Evolutionary conservation across 2,888 invertebrate species (phyloP).

Genomic region (Diogma glabrata): DNA sequence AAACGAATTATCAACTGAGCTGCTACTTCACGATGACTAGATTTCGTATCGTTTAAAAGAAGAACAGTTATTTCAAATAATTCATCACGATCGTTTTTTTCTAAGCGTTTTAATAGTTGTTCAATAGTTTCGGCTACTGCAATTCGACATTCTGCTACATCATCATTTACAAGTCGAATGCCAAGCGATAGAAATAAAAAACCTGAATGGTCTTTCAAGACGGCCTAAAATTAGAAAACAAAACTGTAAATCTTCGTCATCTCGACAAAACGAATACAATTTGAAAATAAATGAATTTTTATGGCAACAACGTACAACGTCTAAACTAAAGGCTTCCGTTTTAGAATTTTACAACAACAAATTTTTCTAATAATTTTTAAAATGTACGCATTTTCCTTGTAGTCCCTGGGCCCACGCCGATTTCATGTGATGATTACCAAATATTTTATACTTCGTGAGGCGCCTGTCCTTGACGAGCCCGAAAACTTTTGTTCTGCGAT

Average conservation of each 20-base stretch:
- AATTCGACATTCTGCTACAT: slow-evolving; percentile 61
- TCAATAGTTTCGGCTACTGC: slow-evolving; percentile 61
- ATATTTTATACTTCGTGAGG: too few relatives aligned
- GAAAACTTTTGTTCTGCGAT: too few relatives aligned
- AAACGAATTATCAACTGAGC: slow-evolving; percentile 71
- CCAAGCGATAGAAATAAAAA: slow-evolving; percentile 65
- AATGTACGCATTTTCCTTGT: too few relatives aligned
- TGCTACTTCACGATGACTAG: slow-evolving; percentile 59
- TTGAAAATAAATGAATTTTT: too few relatives aligned
- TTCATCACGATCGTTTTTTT: slow-evolving; percentile 45
- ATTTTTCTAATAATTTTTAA: too few relatives aligned
- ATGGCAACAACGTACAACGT: too few relatives aligned
- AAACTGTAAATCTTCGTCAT: slow-evolving; percentile 6
- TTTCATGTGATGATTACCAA: too few relatives aligned
- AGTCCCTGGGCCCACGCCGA: too few relatives aligned
- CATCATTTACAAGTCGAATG: slow-evolving; percentile 71
- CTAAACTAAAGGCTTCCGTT: too few relatives aligned
- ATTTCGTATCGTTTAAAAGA: slow-evolving; percentile 57
- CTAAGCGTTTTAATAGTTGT: slow-evolving; percentile 49
- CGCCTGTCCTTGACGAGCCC: too few relatives aligned
- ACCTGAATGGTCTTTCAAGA: slow-evolving; percentile 33
- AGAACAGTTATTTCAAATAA: slow-evolving; percentile 56
- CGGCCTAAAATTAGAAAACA: slow-evolving; percentile 10
- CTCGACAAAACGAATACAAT: too few relatives aligned
- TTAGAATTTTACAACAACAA: too few relatives aligned